These are phyloP conservation scores for Lepidurus couesii DNA, from an alignment of 1,140 invertebrate species.

Conservation along the genomic window DNA sequence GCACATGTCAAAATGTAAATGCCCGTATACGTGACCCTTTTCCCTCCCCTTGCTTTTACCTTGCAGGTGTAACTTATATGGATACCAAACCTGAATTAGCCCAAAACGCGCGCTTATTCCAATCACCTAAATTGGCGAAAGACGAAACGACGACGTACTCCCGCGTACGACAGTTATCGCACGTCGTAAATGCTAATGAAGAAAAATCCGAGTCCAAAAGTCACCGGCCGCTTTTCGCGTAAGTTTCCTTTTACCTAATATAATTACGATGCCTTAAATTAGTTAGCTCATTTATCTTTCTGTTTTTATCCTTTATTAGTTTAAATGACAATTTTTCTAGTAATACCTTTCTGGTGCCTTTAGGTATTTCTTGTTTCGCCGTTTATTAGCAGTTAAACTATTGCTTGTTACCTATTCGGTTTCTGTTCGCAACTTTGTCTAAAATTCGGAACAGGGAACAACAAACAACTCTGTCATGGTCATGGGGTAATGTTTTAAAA, in stretches of 20 bases:
- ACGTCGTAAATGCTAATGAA: not conserved
- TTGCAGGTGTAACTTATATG: slow-evolving; percentile 3
- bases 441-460: too few species aligned
- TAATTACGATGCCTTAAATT: too few species aligned
- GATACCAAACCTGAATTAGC: not conserved
- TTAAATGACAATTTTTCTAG: too few species aligned
- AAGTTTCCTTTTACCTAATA: not conserved
- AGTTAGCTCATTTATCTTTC: too few species aligned
- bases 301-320: too few species aligned
- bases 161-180: slow-evolving; percentile 15
- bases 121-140: not conserved
- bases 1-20: not conserved
- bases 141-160: not conserved
- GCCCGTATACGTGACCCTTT: not conserved
- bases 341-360: too few species aligned
- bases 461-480: too few species aligned
- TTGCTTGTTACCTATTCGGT: too few species aligned
- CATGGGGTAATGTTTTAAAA: too few species aligned
- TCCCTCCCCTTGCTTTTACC: not conserved
- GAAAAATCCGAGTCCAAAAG: not conserved
- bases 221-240: not conserved
- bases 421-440: too few species aligned
- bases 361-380: too few species aligned
- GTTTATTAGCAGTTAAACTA: too few species aligned
- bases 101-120: slow-evolving; percentile 4